phyloP scores from a whole-genome alignment of 1,140 invertebrate species.

The Drosophila pachea region DNA sequence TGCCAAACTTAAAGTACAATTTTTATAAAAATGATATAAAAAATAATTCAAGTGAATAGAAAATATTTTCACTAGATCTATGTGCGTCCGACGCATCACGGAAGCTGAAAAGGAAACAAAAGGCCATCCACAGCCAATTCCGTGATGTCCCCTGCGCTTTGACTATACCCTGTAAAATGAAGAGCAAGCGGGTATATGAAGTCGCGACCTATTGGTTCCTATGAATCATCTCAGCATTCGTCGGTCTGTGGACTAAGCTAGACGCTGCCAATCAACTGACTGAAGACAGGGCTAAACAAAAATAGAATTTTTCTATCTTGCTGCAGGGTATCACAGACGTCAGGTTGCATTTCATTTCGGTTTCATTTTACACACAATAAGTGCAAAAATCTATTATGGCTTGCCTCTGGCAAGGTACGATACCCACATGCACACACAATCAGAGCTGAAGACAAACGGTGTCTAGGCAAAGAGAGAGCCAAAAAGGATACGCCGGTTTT shows the following conservation, averaged over 20 bases:
- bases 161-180: not conserved
- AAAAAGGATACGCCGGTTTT: slow-evolving; percentile 15
- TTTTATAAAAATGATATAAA: slow-evolving; percentile 5
- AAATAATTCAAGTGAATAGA: slow-evolving; percentile 24
- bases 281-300: not conserved
- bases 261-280: too few species aligned
- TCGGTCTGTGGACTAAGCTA: too few species aligned
- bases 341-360: slow-evolving; percentile 18
- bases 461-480: not conserved
- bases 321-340: too few species aligned
- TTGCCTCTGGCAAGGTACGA: slow-evolving; percentile 44
- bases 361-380: slow-evolving; percentile 66
- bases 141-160: not conserved
- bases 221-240: too few species aligned
- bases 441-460: not conserved
- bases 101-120: slow-evolving; percentile 11
- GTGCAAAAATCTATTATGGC: slow-evolving; percentile 59
- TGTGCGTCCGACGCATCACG: not conserved
- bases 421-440: slow-evolving; percentile 9
- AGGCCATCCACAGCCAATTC: slow-evolving; percentile 3
- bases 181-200: not conserved
- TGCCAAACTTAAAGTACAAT: not conserved
- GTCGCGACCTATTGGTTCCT: too few species aligned
- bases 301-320: not conserved
- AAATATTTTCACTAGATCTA: slow-evolving; percentile 10